Base-by-base conservation (phyloP, 2,888 invertebrate genomes). In the Scelioninae gen. 2 region DNA sequence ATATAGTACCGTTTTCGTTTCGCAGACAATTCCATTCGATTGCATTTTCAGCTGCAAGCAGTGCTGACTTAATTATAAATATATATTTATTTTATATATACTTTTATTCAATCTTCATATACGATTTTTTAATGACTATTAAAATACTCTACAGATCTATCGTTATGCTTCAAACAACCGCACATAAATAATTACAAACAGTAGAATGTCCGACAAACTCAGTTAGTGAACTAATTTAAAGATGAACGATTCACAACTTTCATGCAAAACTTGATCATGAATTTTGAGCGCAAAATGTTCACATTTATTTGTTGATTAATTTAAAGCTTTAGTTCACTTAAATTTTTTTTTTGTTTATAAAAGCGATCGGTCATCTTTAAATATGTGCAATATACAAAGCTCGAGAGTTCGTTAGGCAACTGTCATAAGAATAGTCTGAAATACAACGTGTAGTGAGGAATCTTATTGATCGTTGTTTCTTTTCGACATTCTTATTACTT, bases 1-100 rank as follows among this genome's bases (percentile, higher is more conserved):
- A 73, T 72, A 75, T 76, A 74, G 72, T 68, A 75, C 63, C 64
- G 60, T 73, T 57, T 57, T 50, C 33, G 13, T 63, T 71, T 63
- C 43, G 73, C 73, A 68, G 72, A 77, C 76, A 75, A 80, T 77
- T 76, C 77, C 76, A 70, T 74, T 78, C 72, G 74, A 79, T 78
- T 79, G 79, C 81, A 80, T 77, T 58, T 78, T 46, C 37, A 79
- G 78, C 73, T 75, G 73, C 73, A 58, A 74, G 67, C 76, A 75
- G 45, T 75, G 52, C 46, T 55, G 46, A 46, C 58, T 75, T 64
- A 73, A 65, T 60, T 64, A 71, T 68, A 74, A 68, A 75, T 75
- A 75, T 72, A 75, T 67, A 74, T 39, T 55, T 60, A n/a, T 55
- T 68, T 63, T 58, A 68, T 68, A 71, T 74, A 64, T 18, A 16